Evolutionary conservation across 2,797 vertebrate genomes (phyloP), one percentile per base, ranked within the genome.

Genomic region (Antennarius maculatus): DNA sequence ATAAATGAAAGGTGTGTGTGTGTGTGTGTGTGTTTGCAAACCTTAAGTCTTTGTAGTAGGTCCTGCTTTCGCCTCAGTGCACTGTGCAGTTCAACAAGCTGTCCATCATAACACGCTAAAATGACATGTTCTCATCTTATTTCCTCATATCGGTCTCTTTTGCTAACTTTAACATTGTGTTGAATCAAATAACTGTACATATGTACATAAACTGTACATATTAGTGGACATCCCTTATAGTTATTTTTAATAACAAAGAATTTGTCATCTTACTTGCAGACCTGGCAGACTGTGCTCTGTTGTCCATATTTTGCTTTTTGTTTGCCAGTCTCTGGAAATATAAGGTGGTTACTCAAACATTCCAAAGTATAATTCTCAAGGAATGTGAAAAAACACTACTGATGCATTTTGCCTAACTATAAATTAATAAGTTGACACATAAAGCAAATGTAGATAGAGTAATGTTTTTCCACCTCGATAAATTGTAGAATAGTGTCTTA

Each of bases 41-140:
- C 96, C 91, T 80, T 85, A 6, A 97, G 92, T 78, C 86, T 93
- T 75, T 90, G 93, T 53, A 95, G 85, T 13, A 96, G 90, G 23
- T 91, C 76, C 51, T 87, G 93, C 71, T 95, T 95, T 72, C 89
- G 77, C 70, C 81, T 92, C 41, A 95, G 82, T 46, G 95, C 94
- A 0, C 65, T 86, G 61, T 83, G 91, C 61, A 96, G 80, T 49
- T 91, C 82, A 0, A 89, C 78, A 0, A 92, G 86, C 0, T 34
- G 52, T 42, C 81, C 77, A 50, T 89, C 87, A 69, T 81, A 86
- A 37, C 64, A 90, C 71, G 92, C 96, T 97, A 61, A 67, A 50
- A 14, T 80, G 46, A 67, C 17, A 73, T 23, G 17, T 16, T 63
- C 4, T 64, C 27, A 66, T 6, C 51, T 23, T 17, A 46, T 16